Percentiles rank a stretch among this genome's conserved stretches.
These are phyloP conservation scores for Pygathrix nemaeus DNA, from an alignment of 2,113 vertebrate species.

Conservation along the genomic window DNA sequence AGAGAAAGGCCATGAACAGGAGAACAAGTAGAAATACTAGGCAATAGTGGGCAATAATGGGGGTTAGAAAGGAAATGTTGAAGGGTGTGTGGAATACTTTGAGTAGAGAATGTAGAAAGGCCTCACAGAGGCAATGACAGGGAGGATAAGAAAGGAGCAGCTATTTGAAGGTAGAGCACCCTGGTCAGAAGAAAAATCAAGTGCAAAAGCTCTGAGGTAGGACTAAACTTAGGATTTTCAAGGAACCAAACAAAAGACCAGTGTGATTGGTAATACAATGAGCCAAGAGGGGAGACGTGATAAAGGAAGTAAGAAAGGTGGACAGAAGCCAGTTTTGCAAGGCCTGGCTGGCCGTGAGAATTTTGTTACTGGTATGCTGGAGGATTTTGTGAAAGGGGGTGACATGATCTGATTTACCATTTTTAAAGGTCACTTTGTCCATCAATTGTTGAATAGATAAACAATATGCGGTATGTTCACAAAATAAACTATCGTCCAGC, in stretches of 20 bases:
- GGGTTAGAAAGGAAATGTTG: background rate
- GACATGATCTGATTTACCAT: background rate
- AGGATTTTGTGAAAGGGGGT: background rate
- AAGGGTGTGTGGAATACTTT: background rate
- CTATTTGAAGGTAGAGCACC: background rate
- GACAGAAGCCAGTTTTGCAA: background rate
- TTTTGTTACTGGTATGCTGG: background rate
- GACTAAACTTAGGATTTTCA: background rate
- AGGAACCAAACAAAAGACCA: background rate
- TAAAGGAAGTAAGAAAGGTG: background rate
- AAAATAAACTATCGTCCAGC: background rate
- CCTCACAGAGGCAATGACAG: background rate
- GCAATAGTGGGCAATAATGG: background rate
- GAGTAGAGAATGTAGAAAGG: background rate
- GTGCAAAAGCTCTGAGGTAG: background rate
- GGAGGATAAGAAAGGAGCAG: background rate
- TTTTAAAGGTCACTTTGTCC: background rate
- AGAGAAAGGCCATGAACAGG: background rate
- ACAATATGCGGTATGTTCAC: background rate
- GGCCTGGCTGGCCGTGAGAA: background rate
- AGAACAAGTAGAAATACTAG: background rate
- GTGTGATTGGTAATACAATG: background rate
- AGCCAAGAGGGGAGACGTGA: background rate
- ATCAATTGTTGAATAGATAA: background rate
- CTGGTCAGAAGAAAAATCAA: background rate